Conservation (phyloP, 2,113 vertebrate genomes). For the Vireo altiloquus region DNA sequence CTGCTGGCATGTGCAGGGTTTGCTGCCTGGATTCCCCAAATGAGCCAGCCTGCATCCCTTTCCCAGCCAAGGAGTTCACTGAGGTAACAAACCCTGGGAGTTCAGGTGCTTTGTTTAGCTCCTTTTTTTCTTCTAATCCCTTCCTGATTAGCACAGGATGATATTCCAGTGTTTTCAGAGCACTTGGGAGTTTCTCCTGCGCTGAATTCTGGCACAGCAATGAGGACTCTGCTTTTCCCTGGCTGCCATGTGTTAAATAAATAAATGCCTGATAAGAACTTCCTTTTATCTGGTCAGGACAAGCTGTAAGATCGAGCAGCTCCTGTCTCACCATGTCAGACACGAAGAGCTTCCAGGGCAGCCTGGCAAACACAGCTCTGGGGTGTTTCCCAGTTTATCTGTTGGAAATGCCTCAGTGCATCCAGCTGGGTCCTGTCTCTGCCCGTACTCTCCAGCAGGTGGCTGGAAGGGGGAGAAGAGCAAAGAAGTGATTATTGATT, state of each 20-base stretch:
- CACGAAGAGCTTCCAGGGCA: not conserved
- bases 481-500: not conserved
- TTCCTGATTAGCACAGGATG: not conserved
- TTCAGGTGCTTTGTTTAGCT: not conserved
- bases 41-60: not conserved
- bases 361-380: not conserved
- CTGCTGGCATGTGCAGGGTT: not conserved
- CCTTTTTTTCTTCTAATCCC: not conserved
- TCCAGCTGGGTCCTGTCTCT: not conserved
- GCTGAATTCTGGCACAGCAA: not conserved
- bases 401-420: not conserved
- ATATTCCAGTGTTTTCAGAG: not conserved
- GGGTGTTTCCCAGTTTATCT: not conserved
- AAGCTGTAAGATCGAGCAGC: not conserved
- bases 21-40: not conserved
- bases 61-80: not conserved
- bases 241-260: not conserved
- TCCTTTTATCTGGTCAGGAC: not conserved
- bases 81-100: not conserved
- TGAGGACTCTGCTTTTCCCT: not conserved
- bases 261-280: not conserved
- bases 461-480: not conserved
- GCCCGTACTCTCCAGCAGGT: fast-evolving
- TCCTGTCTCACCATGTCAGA: not conserved
- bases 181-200: not conserved